Base-by-base conservation (phyloP, 2,888 invertebrate genomes). In the Andrena flavipes region DNA sequence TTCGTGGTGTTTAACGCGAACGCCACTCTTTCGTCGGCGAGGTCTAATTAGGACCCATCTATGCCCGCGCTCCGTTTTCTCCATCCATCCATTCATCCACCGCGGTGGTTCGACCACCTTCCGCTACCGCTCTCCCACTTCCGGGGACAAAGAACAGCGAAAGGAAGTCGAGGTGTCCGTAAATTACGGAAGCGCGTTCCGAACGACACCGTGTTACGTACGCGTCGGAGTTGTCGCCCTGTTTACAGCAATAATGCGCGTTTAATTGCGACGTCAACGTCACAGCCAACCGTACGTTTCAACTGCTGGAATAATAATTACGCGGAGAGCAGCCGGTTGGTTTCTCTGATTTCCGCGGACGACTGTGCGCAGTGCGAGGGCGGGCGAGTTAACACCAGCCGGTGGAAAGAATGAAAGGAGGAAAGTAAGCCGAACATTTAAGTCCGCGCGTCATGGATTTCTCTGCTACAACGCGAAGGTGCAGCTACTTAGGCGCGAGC, bases 211-310 rank as follows among this genome's bases (percentile, higher is more conserved):
- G 51, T 69, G 69, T 65, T 62, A 20, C 49, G 51, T 30, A 35
- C 10, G 0, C 54, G 68, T 75, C 75, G 60, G 42, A 51, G 82
- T 84, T 54, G 23, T 60, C 72, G 29, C 76, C 60, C 81, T 82
- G 81, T 87, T 88, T 82, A 76, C 85, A 73, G 75, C 78, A 71
- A 87, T 82, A 84, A 84, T 84, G 78, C 72, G 75, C 80, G 78
- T 88, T 88, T 88, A 87, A 88, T 87, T 88, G 87, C 85, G 68
- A 83, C 83, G 80, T 80, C 80, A 85, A 81, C 80, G 72, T 85
- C 83, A 70, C 70, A 59, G 71, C 29, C 72, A 42, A 74, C 80
- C 76, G 67, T 74, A 73, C 73, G 64, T 76, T 64, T 68, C 71
- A 59, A 54, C 62, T 29, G 63, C 59, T 59, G 80, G 67, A 76